phyloP scores from a whole-genome alignment of 2,888 invertebrate species.

The Actias luna region DNA sequence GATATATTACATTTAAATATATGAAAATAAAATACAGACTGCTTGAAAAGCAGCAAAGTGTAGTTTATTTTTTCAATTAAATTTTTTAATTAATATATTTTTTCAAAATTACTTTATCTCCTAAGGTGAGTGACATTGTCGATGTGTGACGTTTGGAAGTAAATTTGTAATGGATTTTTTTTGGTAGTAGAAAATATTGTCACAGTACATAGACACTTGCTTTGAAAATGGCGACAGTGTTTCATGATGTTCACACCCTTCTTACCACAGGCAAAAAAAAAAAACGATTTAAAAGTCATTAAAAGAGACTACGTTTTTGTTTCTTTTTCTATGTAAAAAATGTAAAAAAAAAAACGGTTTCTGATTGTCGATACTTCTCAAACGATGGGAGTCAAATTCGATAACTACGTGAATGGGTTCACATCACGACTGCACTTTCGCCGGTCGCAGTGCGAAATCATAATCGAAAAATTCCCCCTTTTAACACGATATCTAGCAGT shows the following conservation, averaged over 20 bases:
- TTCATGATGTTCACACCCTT: not conserved
- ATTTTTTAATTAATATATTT: too few species aligned
- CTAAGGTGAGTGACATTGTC: not conserved
- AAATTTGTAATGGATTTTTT: not conserved
- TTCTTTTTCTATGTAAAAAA: not conserved
- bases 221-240: not conserved
- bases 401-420: constrained; percentile 10
- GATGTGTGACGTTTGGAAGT: not conserved
- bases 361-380: too few species aligned
- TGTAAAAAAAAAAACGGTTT: too few species aligned
- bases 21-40: too few species aligned
- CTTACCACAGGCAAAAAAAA: not conserved
- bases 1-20: too few species aligned
- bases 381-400: too few species aligned
- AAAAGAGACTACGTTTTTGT: not conserved
- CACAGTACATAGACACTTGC: not conserved
- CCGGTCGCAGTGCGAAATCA: constrained; percentile 1
- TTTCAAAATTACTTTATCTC: not conserved
- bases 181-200: not conserved
- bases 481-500: not conserved
- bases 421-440: constrained; percentile 3
- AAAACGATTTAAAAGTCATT: not conserved
- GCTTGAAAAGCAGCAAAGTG: too few species aligned
- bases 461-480: not conserved
- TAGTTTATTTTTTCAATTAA: too few species aligned